Base-by-base conservation (phyloP, 2,797 vertebrate species). In the Brachymystax lenok region DNA sequence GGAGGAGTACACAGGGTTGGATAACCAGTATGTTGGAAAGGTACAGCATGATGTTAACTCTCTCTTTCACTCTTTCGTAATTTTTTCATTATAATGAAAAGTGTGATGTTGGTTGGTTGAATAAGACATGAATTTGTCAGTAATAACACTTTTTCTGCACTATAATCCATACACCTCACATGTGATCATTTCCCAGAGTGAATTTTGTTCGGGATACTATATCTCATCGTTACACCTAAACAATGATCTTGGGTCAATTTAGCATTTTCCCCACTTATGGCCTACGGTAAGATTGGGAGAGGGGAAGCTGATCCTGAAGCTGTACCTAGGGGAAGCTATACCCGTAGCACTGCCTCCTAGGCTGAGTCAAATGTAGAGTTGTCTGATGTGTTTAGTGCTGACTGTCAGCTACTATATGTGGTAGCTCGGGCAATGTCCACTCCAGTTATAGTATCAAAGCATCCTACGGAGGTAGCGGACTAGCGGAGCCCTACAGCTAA, bases 11-110 rank as follows among this genome's bases (percentile, higher is more conserved):
- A 97, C 94, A 0, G 97, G 97, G 80, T 91, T 94, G 0, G 96
- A 97, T 85, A 92, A 95, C 87, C 97, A 98, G 81, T 98, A 98
- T 0, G 97, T 98, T 78, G 97, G 97, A 88, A 98, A 98, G 97
- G 97, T 99, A 90, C 3, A 40, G 35, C 10, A 46, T 46, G 10
- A 46, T 46, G 40, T 46, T 13, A 46, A 46, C 10, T 46, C 40
- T 16, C 54, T 14, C 50, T 7, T 4, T 10, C 66, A 46, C 40
- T 35, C 30, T 19, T 10, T 52, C 46, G 16, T 27, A n/a, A 8
- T 52, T 17, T 4, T 46, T n/a, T 17, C n/a, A 2, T 27, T 14
- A 21, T 17, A 46, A 46, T 13, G 40, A 46, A 46, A 46, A 3
- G 13, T 46, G 10, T 46, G 40, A 12, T 46, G 40, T 46, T 46